Evolutionary conservation across 2,797 vertebrate genomes (phyloP).

Genomic region (Mormyrops attenuatus): DNA sequence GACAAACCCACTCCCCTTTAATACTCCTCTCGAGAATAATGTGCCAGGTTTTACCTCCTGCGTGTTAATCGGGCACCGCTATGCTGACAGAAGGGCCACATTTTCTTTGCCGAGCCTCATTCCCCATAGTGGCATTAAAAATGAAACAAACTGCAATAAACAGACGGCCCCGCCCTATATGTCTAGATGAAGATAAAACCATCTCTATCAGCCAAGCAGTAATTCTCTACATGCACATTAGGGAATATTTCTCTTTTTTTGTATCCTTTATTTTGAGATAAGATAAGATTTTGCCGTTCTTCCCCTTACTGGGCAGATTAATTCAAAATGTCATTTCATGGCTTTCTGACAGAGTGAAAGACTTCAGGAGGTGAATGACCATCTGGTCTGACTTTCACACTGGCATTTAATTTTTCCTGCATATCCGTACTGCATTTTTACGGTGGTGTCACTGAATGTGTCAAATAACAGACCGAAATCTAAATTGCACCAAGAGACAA

Average conservation of each 20-base stretch:
- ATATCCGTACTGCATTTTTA: not conserved
- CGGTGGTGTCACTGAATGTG: not conserved
- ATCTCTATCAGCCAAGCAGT: not conserved
- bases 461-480: not conserved
- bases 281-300: not conserved
- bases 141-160: conserved; percentile 7
- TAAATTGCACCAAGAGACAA: not conserved
- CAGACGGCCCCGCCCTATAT: conserved; percentile 3
- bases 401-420: not conserved
- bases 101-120: not conserved
- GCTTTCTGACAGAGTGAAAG: not conserved
- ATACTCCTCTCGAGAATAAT: not conserved
- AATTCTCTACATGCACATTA: not conserved
- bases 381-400: not conserved
- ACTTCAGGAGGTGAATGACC: not conserved
- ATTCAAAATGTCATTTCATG: conserved; percentile 14
- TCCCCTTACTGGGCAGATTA: not conserved
- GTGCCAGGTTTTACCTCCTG: not conserved
- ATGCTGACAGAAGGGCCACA: conserved; percentile 14
- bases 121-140: conserved; percentile 8
- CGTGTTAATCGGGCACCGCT: not conserved
- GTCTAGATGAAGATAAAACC: not conserved
- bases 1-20: not conserved
- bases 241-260: not conserved
- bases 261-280: not conserved